These are phyloP conservation scores for Zoroaster sp. DNA, from an alignment of 53 echinoderm and acorn worm species.

Conservation along the genomic window DNA sequence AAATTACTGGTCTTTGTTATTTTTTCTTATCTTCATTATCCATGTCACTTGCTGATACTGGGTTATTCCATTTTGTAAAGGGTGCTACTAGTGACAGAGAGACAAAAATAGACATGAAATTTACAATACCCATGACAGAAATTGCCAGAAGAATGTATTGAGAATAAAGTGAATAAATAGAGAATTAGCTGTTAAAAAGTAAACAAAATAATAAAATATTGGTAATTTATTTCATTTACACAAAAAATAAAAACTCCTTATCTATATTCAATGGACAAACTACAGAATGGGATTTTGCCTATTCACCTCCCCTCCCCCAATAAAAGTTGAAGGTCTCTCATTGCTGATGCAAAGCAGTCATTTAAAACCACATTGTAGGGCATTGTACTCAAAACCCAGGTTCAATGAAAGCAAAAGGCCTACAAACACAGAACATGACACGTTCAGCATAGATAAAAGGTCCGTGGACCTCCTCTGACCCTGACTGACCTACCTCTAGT, in stretches of 20 bases:
- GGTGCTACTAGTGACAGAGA: background rate
- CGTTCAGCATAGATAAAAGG: background rate
- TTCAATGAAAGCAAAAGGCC: background rate
- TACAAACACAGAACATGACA: background rate
- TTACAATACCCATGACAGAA: too few relatives aligned
- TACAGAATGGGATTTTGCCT: background rate
- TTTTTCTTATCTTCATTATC: too few relatives aligned
- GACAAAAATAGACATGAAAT: background rate
- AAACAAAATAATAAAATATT: too few relatives aligned
- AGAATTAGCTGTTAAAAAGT: too few relatives aligned
- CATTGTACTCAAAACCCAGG: background rate
- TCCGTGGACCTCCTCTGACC: background rate
- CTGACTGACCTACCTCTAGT: conserved; percentile 28
- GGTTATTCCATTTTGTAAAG: background rate
- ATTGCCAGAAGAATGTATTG: too few relatives aligned
- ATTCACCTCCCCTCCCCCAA: background rate
- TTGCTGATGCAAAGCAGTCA: background rate
- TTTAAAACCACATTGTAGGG: too few relatives aligned
- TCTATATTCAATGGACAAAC: background rate
- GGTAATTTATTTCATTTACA: background rate
- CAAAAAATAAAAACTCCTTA: too few relatives aligned
- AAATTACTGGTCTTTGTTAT: too few relatives aligned
- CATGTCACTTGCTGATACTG: too few relatives aligned
- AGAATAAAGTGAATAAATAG: too few relatives aligned
- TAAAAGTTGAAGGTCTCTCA: background rate